Conservation (phyloP, 2,797 vertebrate species). For the Sandelia bainsii region DNA sequence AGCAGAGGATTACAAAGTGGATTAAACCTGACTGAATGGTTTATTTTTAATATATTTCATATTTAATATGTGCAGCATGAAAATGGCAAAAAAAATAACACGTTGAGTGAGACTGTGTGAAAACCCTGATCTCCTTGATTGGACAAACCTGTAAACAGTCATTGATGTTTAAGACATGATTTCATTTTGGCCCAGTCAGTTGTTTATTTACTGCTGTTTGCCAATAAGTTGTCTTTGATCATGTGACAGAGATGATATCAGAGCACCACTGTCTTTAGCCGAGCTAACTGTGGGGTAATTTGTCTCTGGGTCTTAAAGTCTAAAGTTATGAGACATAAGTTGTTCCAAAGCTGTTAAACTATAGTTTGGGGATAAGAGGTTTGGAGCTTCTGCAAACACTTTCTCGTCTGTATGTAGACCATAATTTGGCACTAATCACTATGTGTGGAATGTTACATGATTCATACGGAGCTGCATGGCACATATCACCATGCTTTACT, state of each 20-base stretch:
- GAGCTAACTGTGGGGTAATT: slow-evolving; percentile 56
- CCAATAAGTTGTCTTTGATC: slow-evolving; percentile 29
- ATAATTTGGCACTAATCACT: slow-evolving; percentile 73
- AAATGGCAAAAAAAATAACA: neutral
- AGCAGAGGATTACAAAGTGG: slow-evolving; percentile 18
- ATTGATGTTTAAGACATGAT: slow-evolving; percentile 13
- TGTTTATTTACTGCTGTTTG: slow-evolving; percentile 26
- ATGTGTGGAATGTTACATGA: slow-evolving; percentile 73
- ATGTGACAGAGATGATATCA: slow-evolving; percentile 43
- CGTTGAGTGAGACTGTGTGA: neutral
- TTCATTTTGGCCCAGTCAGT: neutral
- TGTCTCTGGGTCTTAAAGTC: slow-evolving; percentile 53
- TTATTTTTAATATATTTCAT: slow-evolving; percentile 3
- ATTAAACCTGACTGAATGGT: neutral
- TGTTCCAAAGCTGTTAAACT: slow-evolving; percentile 61
- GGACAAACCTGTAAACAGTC: neutral
- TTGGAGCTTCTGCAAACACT: slow-evolving; percentile 72
- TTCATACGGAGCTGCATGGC: slow-evolving; percentile 60
- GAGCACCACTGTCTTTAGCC: slow-evolving; percentile 24
- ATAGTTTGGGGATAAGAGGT: slow-evolving; percentile 59
- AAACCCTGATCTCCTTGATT: slow-evolving; percentile 6
- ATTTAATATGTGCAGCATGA: neutral
- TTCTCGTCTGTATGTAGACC: slow-evolving; percentile 55
- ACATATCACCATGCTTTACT: slow-evolving; percentile 59
- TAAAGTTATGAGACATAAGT: slow-evolving; percentile 53